Percentiles rank a stretch among this genome's conserved stretches.
Conservation (phyloP, 2,888 invertebrate genomes). For the Drosophila longiperda region DNA sequence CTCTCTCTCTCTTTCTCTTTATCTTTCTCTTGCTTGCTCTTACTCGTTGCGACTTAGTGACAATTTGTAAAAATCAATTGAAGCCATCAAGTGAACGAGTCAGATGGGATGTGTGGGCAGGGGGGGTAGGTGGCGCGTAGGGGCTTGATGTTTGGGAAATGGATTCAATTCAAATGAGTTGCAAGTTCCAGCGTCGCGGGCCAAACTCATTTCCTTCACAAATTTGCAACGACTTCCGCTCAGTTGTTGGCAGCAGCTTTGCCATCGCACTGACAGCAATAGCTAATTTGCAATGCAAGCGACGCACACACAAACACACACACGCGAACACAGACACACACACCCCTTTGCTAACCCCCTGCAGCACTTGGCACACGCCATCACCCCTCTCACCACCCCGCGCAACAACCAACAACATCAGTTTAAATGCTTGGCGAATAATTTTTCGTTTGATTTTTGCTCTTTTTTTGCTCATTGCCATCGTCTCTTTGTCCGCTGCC, state of each 20-base stretch:
- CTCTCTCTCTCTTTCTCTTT: background rate
- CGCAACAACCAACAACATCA: constrained; percentile 13
- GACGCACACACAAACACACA: constrained; percentile 7
- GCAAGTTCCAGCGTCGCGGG: constrained; percentile 41
- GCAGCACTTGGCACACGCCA: constrained; percentile 1
- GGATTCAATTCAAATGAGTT: constrained; percentile 21
- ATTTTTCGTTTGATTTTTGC: constrained; percentile 44
- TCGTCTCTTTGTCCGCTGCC: constrained; percentile 7
- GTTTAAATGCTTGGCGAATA: constrained; percentile 50
- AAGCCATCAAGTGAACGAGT: constrained; percentile 11
- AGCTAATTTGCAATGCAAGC: constrained; percentile 74
- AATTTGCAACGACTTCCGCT: constrained; percentile 73
- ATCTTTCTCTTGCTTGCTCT: background rate
- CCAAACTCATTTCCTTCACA: constrained; percentile 73
- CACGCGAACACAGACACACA: background rate
- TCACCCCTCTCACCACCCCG: background rate
- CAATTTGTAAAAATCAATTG: constrained; percentile 56
- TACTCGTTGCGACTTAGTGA: constrained; percentile 26
- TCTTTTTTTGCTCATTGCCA: constrained; percentile 34
- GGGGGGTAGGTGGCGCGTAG: background rate
- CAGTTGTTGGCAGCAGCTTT: constrained; percentile 34
- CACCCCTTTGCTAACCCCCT: background rate
- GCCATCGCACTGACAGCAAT: constrained; percentile 58
- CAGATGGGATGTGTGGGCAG: too few relatives aligned
- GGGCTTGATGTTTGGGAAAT: background rate